Base-by-base conservation (phyloP, 2,888 invertebrate genomes). In the Sussaba pulchella region DNA sequence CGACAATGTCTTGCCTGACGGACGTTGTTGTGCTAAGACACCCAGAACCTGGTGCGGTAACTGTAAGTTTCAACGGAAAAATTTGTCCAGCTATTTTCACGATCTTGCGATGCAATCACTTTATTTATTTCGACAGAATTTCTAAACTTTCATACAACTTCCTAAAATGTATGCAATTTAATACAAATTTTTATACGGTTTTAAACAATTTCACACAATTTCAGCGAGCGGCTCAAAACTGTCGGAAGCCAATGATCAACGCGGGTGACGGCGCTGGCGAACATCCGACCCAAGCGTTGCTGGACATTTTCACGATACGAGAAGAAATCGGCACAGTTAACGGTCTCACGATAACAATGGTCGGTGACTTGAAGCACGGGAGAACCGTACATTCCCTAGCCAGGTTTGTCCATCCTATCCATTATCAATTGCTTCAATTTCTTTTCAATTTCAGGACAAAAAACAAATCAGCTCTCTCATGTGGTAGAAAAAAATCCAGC, bases 281-380 rank as follows among this genome's bases (percentile, higher is more conserved):
- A 91, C 99, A 99, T 93, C 99, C 99, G 0, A 99, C 99, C 0
- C 99, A 99, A 93, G 99, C 99, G 0, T 93, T 99, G 12, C 93
- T 99, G 9, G 99, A 99, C 90, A 95, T 99, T 2, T 99, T 99
- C 90, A 99, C 99, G 4, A 99, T 99, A 87, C 95, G 99, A 82
- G 99, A 99, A 93, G 99, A 99, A 94, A 98, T 99, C 81, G 99
- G 99, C 85, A 99, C 99, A 0, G 99, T 99, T 0, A 99, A 99
- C 91, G 98, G 98, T 0, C 94, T 99, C 9, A 99, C 98, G 0
- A 98, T 99, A 69, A 99, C 99, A 0, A 96, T 99, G 96, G 99
- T 99, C 19, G 99, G 99, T 4, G 99, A 99, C 92, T 93, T 99
- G 85, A 99, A 98, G 92, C 97, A 99, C 92, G 99, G 99, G 0